Conservation (phyloP, 1,140 invertebrate species). For the Leguminivora glycinivorella region DNA sequence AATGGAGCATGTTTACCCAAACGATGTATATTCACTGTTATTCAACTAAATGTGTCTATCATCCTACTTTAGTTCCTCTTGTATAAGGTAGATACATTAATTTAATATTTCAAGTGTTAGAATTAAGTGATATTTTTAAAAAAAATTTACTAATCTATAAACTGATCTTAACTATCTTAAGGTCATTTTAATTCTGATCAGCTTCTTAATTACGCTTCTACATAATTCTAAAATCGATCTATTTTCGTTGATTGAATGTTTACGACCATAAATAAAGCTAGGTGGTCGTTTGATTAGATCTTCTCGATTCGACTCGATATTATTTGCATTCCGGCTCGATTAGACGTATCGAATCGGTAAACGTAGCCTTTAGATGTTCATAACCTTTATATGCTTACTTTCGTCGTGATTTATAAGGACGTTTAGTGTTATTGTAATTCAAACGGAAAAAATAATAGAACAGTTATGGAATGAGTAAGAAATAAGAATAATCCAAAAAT, state of each 20-base stretch:
- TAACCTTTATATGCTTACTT: slow-evolving; percentile 11
- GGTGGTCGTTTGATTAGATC: slow-evolving; percentile 31
- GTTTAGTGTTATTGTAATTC: not conserved
- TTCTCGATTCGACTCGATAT: slow-evolving; percentile 30
- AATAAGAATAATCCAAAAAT: not conserved
- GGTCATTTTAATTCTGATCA: not conserved
- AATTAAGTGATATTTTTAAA: not conserved
- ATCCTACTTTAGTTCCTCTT: too few relatives aligned
- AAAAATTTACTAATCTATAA: not conserved
- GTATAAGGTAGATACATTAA: too few relatives aligned
- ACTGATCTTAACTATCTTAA: slow-evolving; percentile 8
- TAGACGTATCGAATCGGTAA: slow-evolving; percentile 39
- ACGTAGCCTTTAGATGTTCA: slow-evolving; percentile 34
- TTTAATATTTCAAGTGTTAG: not conserved
- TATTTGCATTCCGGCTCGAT: slow-evolving; percentile 36
- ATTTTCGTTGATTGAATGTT: slow-evolving; percentile 26
- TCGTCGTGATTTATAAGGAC: slow-evolving; percentile 26
- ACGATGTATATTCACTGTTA: too few relatives aligned
- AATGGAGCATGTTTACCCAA: too few relatives aligned
- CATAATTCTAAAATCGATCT: slow-evolving; percentile 6
- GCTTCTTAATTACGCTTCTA: slow-evolving; percentile 27
- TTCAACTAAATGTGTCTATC: too few relatives aligned
- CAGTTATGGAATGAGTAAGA: not conserved
- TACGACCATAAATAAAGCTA: slow-evolving; percentile 20
- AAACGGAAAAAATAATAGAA: not conserved